Evolutionary conservation across 2,797 vertebrate genomes (phyloP).

Genomic region (Galaxias olidus): DNA sequence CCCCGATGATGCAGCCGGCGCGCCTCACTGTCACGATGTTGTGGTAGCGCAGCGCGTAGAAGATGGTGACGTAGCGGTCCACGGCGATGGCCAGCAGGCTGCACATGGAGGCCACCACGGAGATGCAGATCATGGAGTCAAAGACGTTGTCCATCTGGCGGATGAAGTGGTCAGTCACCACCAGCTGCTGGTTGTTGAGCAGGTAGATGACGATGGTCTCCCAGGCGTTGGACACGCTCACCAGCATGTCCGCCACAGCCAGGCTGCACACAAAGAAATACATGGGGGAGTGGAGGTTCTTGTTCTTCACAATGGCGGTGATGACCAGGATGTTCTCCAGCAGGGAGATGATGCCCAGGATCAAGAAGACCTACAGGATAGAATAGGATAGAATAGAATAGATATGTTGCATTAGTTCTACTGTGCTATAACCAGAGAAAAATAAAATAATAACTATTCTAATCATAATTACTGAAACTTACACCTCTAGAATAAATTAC

Average conservation of each 20-base stretch:
- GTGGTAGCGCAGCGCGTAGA: slow-evolving; percentile 95
- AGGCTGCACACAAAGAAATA: slow-evolving; percentile 94
- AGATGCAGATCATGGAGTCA: slow-evolving; percentile 97
- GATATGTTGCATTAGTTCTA: no score
- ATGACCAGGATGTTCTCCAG: slow-evolving; percentile 95
- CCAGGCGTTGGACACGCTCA: slow-evolving; percentile 94
- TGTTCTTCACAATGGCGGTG: slow-evolving; percentile 91
- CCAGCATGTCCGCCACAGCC: slow-evolving; percentile 95
- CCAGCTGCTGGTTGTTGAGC: slow-evolving; percentile 85
- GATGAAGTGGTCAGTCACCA: slow-evolving; percentile 85
- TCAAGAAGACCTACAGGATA: slow-evolving; percentile 82
- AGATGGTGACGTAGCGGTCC: slow-evolving; percentile 97
- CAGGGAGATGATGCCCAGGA: slow-evolving; percentile 89
- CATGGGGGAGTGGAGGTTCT: slow-evolving; percentile 97
- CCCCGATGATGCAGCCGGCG: slow-evolving; percentile 83
- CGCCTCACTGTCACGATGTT: slow-evolving; percentile 91
- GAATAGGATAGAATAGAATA: not conserved
- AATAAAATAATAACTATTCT: no score
- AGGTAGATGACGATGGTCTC: slow-evolving; percentile 94
- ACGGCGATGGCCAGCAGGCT: slow-evolving; percentile 94
- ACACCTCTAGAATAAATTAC: no score
- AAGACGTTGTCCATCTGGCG: slow-evolving; percentile 94
- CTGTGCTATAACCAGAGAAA: no score
- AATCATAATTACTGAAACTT: no score
- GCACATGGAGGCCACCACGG: slow-evolving; percentile 94